Base-by-base conservation (phyloP, 2,113 vertebrate genomes). In the Eleginops maclovinus region DNA sequence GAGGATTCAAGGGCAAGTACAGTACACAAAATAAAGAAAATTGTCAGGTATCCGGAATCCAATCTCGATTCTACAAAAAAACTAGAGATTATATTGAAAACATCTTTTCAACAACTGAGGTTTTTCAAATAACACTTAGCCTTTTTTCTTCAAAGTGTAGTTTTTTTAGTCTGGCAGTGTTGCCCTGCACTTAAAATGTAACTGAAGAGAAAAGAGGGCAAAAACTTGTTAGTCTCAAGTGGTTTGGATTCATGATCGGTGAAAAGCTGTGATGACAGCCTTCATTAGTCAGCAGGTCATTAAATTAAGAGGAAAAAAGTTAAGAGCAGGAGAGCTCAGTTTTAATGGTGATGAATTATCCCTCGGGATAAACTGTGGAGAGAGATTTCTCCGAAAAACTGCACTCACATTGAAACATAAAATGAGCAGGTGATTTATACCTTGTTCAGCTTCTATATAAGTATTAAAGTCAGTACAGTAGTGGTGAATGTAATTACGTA, bases 321-420 rank as follows among this genome's bases (percentile, higher is more conserved):
- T 60, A 86, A 67, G 70, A 70, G 83, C 72, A 81, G 50, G 75
- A 62, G 60, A 79, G 46, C 69, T 76, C 28, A 41, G 19, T 64
- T 88, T 86, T 88, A 88, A 92, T 74, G 60, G 72, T 79, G 81
- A 83, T 82, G 79, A 86, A 68, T 62, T 79, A 80, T 85, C 84
- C 84, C 84, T 59, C 0, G 0, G 73, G 86, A 73, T 22, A 62
- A 75, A 79, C 44, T 3, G 28, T 53, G 16, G 19, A 62, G 64
- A 64, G 59, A 49, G 44, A 50, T 64, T 53, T 77, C 5, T 69
- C 41, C 46, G 10, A 28, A 71, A 84, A 77, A 67, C 43, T 69
- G 65, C 46, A 43, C 63, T 73, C 12, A 0, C 47, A 64, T 55
- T 68, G n/a, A 63, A 64, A 79, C 58, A 81, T 63, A 47, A 81